Percentiles rank a stretch among this genome's conserved stretches.
phyloP scores from a whole-genome alignment of 2,888 invertebrate species.

The Linyphia triangularis region DNA sequence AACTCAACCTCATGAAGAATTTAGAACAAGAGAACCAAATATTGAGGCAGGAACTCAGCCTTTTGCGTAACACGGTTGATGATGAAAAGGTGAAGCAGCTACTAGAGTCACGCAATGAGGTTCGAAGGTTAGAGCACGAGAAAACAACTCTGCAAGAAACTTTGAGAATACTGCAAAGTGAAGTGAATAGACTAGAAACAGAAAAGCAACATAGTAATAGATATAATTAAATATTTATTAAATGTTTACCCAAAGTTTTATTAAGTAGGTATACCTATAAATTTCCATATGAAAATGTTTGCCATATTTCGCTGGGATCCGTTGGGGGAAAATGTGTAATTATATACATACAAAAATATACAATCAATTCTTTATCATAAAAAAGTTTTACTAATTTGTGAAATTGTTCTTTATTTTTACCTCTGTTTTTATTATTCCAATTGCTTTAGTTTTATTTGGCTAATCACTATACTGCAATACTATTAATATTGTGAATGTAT shows the following conservation, averaged over 20 bases:
- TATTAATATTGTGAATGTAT: too few species aligned
- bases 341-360: not conserved
- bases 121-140: constrained; percentile 65
- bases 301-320: not conserved
- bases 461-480: too few species aligned
- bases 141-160: constrained; percentile 67
- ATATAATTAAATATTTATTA: constrained; percentile 20
- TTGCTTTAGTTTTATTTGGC: not conserved
- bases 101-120: constrained; percentile 63
- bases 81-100: constrained; percentile 56
- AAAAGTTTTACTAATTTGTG: not conserved
- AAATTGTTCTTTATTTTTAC: not conserved
- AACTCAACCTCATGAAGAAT: constrained; percentile 60
- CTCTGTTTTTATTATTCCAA: not conserved
- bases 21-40: constrained; percentile 71
- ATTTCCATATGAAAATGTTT: constrained; percentile 13
- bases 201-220: constrained; percentile 53
- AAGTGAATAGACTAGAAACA: constrained; percentile 62
- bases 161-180: constrained; percentile 60
- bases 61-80: constrained; percentile 40
- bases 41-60: constrained; percentile 60
- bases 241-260: constrained; percentile 8
- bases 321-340: not conserved
- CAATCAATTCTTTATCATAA: not conserved
- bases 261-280: not conserved